A percentile compares a stretch with the other conserved stretches of the same genome.
Conservation (phyloP, 2,888 invertebrate species). For the Melieria picta region DNA sequence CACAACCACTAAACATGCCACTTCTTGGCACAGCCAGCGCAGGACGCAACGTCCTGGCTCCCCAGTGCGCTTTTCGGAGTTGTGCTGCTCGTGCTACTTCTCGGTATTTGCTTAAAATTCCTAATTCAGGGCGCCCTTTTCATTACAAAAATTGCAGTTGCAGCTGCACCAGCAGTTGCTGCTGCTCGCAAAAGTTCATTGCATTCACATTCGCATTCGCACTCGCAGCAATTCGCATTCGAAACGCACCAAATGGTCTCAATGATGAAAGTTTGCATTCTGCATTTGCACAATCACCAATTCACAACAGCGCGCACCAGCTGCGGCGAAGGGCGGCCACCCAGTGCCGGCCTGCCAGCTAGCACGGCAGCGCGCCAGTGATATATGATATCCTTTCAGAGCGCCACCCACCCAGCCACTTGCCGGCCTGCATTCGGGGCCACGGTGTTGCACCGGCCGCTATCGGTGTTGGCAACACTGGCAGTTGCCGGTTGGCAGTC, state of each 20-base stretch:
- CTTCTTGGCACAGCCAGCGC: too few relatives aligned
- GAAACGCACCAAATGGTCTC: background rate
- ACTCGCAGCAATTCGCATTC: too few relatives aligned
- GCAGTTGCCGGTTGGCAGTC: background rate
- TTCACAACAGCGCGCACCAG: background rate
- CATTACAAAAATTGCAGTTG: slow-evolving; percentile 1
- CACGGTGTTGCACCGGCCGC: background rate
- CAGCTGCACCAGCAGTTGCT: background rate
- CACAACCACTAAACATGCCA: too few relatives aligned
- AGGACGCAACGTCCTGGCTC: too few relatives aligned
- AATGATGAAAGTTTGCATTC: slow-evolving; percentile 13
- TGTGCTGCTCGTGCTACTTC: background rate
- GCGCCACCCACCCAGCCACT: background rate
- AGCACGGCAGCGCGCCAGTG: too few relatives aligned
- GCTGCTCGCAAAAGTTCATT: slow-evolving; percentile 9
- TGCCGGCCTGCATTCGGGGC: background rate
- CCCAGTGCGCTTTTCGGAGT: too few relatives aligned
- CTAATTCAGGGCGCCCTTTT: slow-evolving; percentile 4
- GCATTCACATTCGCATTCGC: background rate
- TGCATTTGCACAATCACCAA: slow-evolving; percentile 6
- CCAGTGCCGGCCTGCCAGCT: too few relatives aligned
- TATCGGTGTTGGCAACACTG: background rate
- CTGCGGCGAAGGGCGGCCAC: too few relatives aligned
- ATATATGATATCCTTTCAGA: background rate
- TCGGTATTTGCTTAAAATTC: slow-evolving; percentile 12